Conservation (phyloP, 1,140 invertebrate species). For the Drosophila guanche region DNA sequence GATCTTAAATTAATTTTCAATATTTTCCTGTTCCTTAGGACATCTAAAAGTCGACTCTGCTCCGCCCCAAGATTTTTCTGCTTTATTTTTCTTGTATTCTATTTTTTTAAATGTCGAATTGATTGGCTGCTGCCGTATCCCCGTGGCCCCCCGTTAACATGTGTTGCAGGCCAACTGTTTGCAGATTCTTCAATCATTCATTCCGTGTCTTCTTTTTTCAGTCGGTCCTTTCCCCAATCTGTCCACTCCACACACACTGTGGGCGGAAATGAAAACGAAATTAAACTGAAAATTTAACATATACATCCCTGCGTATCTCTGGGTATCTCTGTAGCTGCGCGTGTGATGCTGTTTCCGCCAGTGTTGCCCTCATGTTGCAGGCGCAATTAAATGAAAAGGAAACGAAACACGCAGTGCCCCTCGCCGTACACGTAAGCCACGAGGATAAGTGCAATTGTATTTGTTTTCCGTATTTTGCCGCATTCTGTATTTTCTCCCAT, state of each 20-base stretch:
- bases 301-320: slow-evolving; percentile 13
- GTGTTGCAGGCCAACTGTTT: slow-evolving; percentile 54
- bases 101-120: slow-evolving; percentile 62
- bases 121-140: slow-evolving; percentile 64
- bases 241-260: slow-evolving; percentile 3
- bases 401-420: slow-evolving; percentile 50
- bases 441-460: slow-evolving; percentile 50
- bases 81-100: slow-evolving; percentile 25
- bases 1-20: too few species aligned
- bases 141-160: slow-evolving; percentile 19
- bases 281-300: slow-evolving; percentile 68
- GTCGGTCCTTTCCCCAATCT: background rate
- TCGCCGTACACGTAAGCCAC: slow-evolving; percentile 30
- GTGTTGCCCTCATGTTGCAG: slow-evolving; percentile 56
- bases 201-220: background rate
- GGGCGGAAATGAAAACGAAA: slow-evolving; percentile 77
- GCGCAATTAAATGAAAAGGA: slow-evolving; percentile 73
- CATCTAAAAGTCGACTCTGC: background rate
- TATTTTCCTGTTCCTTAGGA: background rate
- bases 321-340: slow-evolving; percentile 17
- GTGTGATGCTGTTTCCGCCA: slow-evolving; percentile 29
- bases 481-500: background rate
- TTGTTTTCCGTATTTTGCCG: slow-evolving; percentile 14
- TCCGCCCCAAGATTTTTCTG: background rate
- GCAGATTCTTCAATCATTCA: slow-evolving; percentile 42